A percentile compares a stretch with the other conserved stretches of the same genome.
These are phyloP conservation scores for Sakesphorus luctuosus DNA, from an alignment of 2,113 vertebrate species.

Conservation along the genomic window DNA sequence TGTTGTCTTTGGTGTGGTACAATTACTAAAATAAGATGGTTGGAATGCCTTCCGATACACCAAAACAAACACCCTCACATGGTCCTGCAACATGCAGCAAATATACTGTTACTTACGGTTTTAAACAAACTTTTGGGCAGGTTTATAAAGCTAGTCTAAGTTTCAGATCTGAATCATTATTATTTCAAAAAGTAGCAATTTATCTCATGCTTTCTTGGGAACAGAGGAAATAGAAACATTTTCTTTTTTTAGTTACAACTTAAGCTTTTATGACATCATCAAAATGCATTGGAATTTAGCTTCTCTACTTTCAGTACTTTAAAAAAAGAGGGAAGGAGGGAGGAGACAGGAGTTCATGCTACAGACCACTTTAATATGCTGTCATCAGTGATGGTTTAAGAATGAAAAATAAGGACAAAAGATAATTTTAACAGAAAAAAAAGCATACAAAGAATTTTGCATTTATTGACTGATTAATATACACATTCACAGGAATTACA, in stretches of 20 bases:
- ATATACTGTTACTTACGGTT: neutral
- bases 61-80: neutral
- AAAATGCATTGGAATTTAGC: neutral
- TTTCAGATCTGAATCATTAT: neutral
- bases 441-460: neutral
- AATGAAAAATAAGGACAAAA: neutral
- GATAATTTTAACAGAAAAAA: neutral
- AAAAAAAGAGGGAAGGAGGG: neutral
- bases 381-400: neutral
- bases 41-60: constrained; percentile 35
- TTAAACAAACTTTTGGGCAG: neutral
- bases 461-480: neutral
- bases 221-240: neutral
- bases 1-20: constrained; percentile 27
- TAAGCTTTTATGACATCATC: neutral
- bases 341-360: neutral
- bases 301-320: neutral
- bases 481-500: neutral
- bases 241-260: neutral
- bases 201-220: neutral
- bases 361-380: neutral
- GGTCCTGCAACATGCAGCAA: neutral
- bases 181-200: neutral
- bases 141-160: neutral
- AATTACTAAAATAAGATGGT: constrained; percentile 57